A percentile compares a stretch with the other conserved stretches of the same genome.
Evolutionary conservation across 2,113 vertebrate genomes (phyloP).

Genomic region (Indri indri): DNA sequence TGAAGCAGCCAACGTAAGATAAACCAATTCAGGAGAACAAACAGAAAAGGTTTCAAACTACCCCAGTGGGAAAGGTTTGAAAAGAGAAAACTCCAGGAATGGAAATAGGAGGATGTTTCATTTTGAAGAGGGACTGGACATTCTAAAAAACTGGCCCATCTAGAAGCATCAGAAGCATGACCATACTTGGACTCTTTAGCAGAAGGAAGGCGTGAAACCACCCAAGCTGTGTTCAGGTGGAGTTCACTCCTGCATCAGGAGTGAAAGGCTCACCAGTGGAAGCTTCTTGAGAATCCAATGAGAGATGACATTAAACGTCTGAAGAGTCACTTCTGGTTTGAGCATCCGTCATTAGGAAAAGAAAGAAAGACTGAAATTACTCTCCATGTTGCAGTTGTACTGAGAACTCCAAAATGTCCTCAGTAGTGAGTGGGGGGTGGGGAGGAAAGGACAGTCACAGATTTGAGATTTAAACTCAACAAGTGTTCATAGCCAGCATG

Average conservation of each 20-base stretch:
- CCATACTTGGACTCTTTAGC: background rate
- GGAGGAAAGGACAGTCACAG: background rate
- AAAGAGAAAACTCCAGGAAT: background rate
- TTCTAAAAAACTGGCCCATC: background rate
- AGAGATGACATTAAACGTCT: background rate
- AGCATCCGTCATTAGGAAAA: background rate
- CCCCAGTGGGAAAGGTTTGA: background rate
- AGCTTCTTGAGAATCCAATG: background rate
- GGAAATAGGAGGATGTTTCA: background rate
- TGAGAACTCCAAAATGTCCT: background rate
- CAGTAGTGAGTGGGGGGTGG: background rate
- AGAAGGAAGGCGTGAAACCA: background rate
- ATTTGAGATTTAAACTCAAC: background rate
- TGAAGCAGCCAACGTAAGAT: background rate
- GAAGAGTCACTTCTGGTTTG: background rate
- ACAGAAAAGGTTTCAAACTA: background rate
- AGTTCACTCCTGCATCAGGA: background rate
- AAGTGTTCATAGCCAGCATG: background rate
- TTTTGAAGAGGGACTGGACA: background rate
- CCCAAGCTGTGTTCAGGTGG: background rate
- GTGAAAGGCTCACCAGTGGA: background rate
- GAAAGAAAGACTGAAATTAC: background rate
- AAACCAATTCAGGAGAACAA: background rate
- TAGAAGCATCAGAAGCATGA: background rate
- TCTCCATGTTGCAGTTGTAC: background rate